phyloP scores from a whole-genome alignment of 2,888 invertebrate genomes.

The Oscheius myriophilus region DNA sequence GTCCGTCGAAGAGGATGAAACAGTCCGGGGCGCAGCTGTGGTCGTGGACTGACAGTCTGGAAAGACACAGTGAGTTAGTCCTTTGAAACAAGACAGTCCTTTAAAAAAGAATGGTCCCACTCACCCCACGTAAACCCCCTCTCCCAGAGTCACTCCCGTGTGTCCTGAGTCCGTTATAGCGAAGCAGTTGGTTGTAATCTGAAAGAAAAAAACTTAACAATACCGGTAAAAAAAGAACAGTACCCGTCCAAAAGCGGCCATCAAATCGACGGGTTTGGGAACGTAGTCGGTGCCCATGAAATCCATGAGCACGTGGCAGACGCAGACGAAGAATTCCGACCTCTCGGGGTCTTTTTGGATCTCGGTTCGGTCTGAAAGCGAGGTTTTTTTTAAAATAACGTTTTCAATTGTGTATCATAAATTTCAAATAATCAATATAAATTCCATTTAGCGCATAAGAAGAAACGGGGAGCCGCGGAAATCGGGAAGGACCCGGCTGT shows the following conservation, averaged over 20 bases:
- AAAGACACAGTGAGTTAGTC: not conserved
- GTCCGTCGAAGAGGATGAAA: conserved; percentile 37
- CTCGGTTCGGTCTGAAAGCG: conserved; percentile 19
- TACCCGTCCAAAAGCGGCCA: conserved; percentile 32
- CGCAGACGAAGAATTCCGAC: conserved; percentile 26
- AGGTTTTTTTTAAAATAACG: too few relatives aligned
- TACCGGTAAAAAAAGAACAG: not conserved
- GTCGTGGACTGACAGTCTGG: conserved; percentile 39
- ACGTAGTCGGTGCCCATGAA: conserved; percentile 32
- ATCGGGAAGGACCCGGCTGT: too few relatives aligned
- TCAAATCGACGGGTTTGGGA: conserved; percentile 23
- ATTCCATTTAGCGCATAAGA: too few relatives aligned
- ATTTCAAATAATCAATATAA: too few relatives aligned
- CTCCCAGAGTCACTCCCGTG: conserved; percentile 23
- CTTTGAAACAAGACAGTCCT: not conserved
- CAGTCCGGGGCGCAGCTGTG: conserved; percentile 43
- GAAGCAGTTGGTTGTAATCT: conserved; percentile 40
- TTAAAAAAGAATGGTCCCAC: not conserved
- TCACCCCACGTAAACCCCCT: conserved; percentile 42
- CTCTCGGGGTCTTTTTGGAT: conserved; percentile 30
- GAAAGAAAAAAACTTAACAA: conserved; percentile 1
- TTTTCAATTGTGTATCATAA: not conserved
- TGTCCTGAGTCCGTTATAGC: conserved; percentile 23
- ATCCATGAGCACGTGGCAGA: conserved; percentile 28
- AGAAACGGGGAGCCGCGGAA: too few relatives aligned